Evolutionary conservation across 1,140 invertebrate genomes (phyloP).

Genomic region (Cydia fagiglandana): DNA sequence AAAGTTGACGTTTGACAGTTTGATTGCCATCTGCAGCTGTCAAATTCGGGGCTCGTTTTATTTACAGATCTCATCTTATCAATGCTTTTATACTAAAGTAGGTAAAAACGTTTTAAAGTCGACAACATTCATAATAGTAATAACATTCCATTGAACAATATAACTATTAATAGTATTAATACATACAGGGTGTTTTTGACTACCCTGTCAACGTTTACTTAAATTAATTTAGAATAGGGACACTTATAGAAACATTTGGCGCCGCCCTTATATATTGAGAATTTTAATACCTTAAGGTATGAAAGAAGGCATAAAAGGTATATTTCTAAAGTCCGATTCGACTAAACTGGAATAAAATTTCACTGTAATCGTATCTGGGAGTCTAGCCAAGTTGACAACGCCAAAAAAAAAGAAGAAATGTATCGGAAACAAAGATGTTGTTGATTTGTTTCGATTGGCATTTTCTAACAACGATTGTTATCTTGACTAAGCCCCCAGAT

Average conservation of each 20-base stretch:
- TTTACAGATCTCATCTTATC: too few species aligned
- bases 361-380: too few species aligned
- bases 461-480: too few species aligned
- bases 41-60: too few species aligned
- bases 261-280: not conserved
- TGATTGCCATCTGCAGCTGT: too few species aligned
- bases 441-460: too few species aligned
- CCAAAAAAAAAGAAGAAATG: too few species aligned
- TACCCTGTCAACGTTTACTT: slow-evolving; percentile 12
- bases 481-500: too few species aligned
- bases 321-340: not conserved
- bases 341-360: not conserved
- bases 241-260: not conserved
- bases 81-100: not conserved
- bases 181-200: slow-evolving; percentile 7
- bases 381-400: too few species aligned
- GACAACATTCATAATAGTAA: not conserved
- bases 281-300: not conserved
- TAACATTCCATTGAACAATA: slow-evolving; percentile 24
- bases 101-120: not conserved
- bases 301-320: not conserved
- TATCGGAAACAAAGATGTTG: too few species aligned
- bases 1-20: too few species aligned
- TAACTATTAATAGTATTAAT: slow-evolving; percentile 1
- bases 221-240: slow-evolving; percentile 18